Evolutionary conservation across 2,888 invertebrate species (phyloP), one percentile per base, ranked within the genome.

Genomic region (Craniophora ligustri): DNA sequence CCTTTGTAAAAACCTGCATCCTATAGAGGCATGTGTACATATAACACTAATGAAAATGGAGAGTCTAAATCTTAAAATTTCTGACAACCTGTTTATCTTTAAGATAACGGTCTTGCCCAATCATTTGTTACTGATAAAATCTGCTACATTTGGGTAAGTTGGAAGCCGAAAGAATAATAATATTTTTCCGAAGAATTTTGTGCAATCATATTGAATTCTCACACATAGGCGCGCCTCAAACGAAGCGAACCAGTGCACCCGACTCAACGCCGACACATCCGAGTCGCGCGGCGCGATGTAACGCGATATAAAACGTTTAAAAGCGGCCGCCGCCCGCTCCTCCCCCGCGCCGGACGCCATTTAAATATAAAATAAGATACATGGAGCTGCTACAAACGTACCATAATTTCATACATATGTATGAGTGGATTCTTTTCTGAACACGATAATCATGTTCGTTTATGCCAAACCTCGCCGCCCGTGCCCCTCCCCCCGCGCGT

Each of bases 331-430:
- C 1, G n/a, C 16, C 16, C 30, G 4, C 14, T 3, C 11, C 2
- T 13, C 0, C 34, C 23, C 11, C 7, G 30, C 19, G 8, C 53
- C 39, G 45, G 54, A 39, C 56, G 56, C 44, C 21, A 58, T 73
- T 67, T 70, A 65, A 73, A 70, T 73, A 66, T 63, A 65, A 65
- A 67, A 73, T 69, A 64, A 53, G 62, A 41, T 49, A 53, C 40
- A 46, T 28, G 44, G 11, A 31, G 70, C 38, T 46, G 41, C 36
- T 42, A 54, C 60, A 54, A 58, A 67, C 54, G 62, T 58, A 41
- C 41, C 62, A 51, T 72, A 60, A 67, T 72, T 67, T 57, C 76
- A 76, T 76, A 66, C 73, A 77, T 76, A 76, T 75, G 69, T 56
- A 76, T 77, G 77, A 73, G 60, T 69, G 61, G 53, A 67, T 67